Percentiles rank a stretch among this genome's conserved stretches.
phyloP scores from a whole-genome alignment of 1,140 invertebrate genomes.

The Lordiphosa clarofinis region DNA sequence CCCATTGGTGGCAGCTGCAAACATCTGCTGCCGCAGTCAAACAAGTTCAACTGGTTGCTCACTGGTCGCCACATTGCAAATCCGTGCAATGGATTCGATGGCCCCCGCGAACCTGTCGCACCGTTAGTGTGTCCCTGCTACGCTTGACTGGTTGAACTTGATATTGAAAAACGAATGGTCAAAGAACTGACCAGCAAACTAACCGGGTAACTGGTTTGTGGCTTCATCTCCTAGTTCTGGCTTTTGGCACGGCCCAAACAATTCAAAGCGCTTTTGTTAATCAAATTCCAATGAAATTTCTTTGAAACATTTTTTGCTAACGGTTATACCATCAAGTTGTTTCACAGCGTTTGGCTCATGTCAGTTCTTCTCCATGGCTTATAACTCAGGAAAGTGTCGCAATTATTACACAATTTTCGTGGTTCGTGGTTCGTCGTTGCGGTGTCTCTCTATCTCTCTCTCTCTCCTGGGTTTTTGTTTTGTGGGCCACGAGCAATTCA shows the following conservation, averaged over 20 bases:
- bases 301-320: conserved; percentile 25
- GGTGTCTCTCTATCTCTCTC: conserved; percentile 9
- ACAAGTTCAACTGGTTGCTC: conserved; percentile 64
- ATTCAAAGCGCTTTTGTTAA: conserved; percentile 25
- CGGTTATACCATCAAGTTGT: conserved; percentile 22
- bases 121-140: conserved; percentile 37
- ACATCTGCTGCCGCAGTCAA: conserved; percentile 15
- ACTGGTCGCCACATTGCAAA: conserved; percentile 18
- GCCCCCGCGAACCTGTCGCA: conserved; percentile 69
- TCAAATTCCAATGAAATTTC: conserved; percentile 47
- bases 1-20: conserved; percentile 60
- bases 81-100: conserved; percentile 45
- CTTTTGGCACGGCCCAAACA: conserved; percentile 32
- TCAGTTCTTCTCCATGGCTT: conserved; percentile 35
- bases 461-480: conserved; percentile 26
- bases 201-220: conserved; percentile 44
- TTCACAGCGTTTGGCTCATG: conserved; percentile 26
- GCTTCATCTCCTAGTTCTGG: conserved; percentile 12
- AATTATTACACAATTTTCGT: conserved; percentile 71
- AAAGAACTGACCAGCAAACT: conserved; percentile 44
- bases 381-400: conserved; percentile 56
- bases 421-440: conserved; percentile 33
- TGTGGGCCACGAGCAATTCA: conserved; percentile 45
- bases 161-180: conserved; percentile 59
- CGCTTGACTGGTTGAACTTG: conserved; percentile 70